Evolutionary conservation across 2,888 invertebrate species (phyloP), one percentile per base, ranked within the genome.

Genomic region (Onchidella celtica): DNA sequence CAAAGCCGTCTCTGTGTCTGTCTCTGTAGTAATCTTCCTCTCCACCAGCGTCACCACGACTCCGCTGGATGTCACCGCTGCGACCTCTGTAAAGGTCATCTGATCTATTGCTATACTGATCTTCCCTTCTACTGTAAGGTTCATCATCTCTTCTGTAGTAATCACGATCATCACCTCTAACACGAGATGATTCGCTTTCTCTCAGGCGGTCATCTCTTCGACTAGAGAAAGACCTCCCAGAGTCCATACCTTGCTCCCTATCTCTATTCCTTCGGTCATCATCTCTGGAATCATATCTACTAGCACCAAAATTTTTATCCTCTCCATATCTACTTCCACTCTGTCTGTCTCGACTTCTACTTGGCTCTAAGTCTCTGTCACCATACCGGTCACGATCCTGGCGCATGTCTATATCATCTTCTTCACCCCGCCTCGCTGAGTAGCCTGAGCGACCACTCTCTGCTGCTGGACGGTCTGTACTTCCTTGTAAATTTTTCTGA

Each of bases 341-440:
- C 3, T 6, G 6, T n/a, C 40, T 27, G 3, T 73, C 73, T 11
- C 59, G 3, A 32, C 24, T 34, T 27, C 59, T 29, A 3, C 59
- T 61, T 32, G 34, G 9, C 3, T 59, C 59, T n/a, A 69, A 76
- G 32, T 79, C 77, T 2, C 72, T 40, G 24, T 66, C 72, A 29
- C 77, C 34, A 32, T 38, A 21, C 17, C 63, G 63, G 4, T 34
- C 70, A 59, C 36, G 59, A 65, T 83, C 81, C 61, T 79, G 68
- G 9, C 47, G 47, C 47, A 6, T 47, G 27, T 82, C 84, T 63
- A 81, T 17, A n/a, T 66, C 66, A 29, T 65, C 14, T 4, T 83
- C 81, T 4, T 63, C 68, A 40, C 61, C 78, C 17, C 9, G 6
- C 66, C 32, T 32, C 34, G 17, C 47, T 47, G 47, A 6, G n/a